A percentile compares a stretch with the other conserved stretches of the same genome.
These are phyloP conservation scores for Lochmaea crataegi DNA, from an alignment of 2,888 invertebrate genomes.

Conservation along the genomic window DNA sequence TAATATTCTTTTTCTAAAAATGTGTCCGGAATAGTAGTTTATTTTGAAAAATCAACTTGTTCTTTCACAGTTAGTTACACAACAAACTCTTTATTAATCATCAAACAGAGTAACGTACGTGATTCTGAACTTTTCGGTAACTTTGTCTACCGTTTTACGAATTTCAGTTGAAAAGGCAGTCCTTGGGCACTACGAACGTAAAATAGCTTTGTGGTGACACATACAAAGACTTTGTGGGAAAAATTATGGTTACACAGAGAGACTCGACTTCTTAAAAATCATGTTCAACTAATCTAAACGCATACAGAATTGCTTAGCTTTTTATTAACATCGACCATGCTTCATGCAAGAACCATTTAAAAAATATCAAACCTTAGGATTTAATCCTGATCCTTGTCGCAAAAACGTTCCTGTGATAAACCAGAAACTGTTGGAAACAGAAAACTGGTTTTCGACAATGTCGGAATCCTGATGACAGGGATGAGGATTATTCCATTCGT, in stretches of 20 bases:
- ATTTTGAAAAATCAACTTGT: background rate
- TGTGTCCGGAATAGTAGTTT: background rate
- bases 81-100: slow-evolving; percentile 2
- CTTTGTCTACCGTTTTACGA: background rate
- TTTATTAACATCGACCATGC: slow-evolving; percentile 12
- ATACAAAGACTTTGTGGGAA: background rate
- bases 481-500: slow-evolving; percentile 91
- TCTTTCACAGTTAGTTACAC: background rate
- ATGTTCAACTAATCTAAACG: too few relatives aligned
- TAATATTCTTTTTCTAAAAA: background rate
- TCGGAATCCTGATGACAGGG: slow-evolving; percentile 86
- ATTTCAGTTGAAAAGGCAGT: background rate
- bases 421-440: slow-evolving; percentile 93
- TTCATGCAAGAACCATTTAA: slow-evolving; percentile 23
- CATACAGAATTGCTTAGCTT: background rate
- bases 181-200: background rate
- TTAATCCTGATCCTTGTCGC: slow-evolving; percentile 85
- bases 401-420: slow-evolving; percentile 91
- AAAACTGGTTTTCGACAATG: slow-evolving; percentile 95
- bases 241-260: too few relatives aligned
- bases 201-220: background rate
- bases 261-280: too few relatives aligned
- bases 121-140: background rate
- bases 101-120: background rate
- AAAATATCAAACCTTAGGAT: slow-evolving; percentile 78